A percentile compares a stretch with the other conserved stretches of the same genome.
phyloP scores from a whole-genome alignment of 2,888 invertebrate species.

The Lutraria lutraria region DNA sequence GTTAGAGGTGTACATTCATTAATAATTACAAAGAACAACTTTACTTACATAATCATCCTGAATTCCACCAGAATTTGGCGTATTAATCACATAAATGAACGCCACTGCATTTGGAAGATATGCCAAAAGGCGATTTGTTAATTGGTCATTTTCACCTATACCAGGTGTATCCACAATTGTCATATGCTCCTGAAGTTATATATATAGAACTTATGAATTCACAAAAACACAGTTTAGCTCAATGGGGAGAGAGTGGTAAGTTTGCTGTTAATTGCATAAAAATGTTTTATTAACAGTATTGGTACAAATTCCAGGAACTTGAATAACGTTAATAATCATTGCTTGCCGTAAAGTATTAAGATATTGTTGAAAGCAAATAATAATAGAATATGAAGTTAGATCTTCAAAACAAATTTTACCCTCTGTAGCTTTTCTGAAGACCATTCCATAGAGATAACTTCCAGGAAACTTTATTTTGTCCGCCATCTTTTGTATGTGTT shows the following conservation, averaged over 20 bases:
- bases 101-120: conserved; percentile 81
- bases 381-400: too few relatives aligned
- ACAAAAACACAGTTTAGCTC: neutral
- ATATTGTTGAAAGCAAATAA: neutral
- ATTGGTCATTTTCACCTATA: conserved; percentile 75
- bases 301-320: neutral
- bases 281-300: neutral
- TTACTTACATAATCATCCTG: conserved; percentile 78
- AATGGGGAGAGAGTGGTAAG: neutral
- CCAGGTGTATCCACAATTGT: conserved; percentile 83
- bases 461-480: too few relatives aligned
- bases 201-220: neutral
- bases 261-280: neutral
- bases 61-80: conserved; percentile 77
- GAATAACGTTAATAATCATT: neutral
- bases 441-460: too few relatives aligned
- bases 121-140: conserved; percentile 71
- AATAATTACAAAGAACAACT: neutral
- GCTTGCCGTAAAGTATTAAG: neutral
- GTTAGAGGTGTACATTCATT: too few relatives aligned
- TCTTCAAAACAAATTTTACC: too few relatives aligned
- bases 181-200: conserved; percentile 74
- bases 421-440: too few relatives aligned
- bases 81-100: conserved; percentile 82
- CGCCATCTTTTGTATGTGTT: too few relatives aligned